These are phyloP conservation scores for Miniopterus natalensis DNA, from an alignment of 2,113 vertebrate species.

Conservation along the genomic window DNA sequence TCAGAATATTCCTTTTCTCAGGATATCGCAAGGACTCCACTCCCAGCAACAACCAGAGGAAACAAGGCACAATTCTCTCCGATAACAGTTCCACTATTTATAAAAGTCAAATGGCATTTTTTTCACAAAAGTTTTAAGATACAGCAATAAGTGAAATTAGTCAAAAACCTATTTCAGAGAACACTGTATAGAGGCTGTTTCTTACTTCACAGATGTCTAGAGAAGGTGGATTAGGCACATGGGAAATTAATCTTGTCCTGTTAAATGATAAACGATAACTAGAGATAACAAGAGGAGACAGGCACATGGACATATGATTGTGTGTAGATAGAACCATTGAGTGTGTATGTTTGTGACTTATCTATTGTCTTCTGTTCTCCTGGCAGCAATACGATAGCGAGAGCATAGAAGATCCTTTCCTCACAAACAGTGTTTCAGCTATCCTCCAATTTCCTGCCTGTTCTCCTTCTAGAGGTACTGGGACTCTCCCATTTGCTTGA, in stretches of 20 bases:
- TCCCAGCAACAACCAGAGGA: too few relatives aligned
- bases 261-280: background rate
- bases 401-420: constrained; percentile 1
- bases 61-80: too few relatives aligned
- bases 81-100: background rate
- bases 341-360: background rate
- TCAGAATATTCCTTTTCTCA: too few relatives aligned
- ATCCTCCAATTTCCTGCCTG: background rate
- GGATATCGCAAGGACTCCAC: too few relatives aligned
- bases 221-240: constrained; percentile 1
- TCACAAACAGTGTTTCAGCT: background rate
- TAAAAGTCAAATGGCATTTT: background rate
- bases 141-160: background rate
- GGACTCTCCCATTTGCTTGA: background rate
- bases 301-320: background rate
- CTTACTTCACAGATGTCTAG: background rate
- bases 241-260: background rate
- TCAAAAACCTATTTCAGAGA: background rate
- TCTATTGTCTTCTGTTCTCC: background rate
- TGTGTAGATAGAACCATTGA: background rate
- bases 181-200: background rate
- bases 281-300: background rate
- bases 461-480: background rate
- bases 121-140: background rate
- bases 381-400: background rate